These are phyloP conservation scores for Elgaria multicarinata DNA, from an alignment of 2,113 vertebrate genomes.

Conservation along the genomic window DNA sequence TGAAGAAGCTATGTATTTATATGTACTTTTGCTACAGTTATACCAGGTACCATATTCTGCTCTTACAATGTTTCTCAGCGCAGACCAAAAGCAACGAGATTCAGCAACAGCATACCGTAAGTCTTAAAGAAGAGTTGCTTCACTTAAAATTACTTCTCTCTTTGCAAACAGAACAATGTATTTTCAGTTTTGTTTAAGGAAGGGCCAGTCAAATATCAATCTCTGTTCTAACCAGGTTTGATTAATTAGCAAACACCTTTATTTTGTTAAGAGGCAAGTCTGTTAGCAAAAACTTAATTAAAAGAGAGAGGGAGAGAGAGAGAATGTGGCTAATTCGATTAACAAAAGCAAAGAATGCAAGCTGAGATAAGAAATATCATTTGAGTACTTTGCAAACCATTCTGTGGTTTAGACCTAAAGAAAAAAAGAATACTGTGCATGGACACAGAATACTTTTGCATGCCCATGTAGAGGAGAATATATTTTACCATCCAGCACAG, in stretches of 20 bases:
- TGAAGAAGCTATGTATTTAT: background rate
- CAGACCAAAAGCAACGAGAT: slow-evolving; percentile 90
- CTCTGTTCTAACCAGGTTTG: background rate
- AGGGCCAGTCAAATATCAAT: background rate
- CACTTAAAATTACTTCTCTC: background rate
- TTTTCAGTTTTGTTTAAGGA: background rate
- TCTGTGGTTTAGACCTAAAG: background rate
- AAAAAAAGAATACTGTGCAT: background rate
- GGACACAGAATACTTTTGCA: background rate
- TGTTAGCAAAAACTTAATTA: background rate
- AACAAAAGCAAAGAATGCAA: background rate
- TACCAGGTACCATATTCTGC: slow-evolving; percentile 96
- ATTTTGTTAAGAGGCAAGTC: background rate
- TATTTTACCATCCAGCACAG: background rate
- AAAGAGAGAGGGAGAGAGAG: background rate
- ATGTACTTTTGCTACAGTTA: slow-evolving; percentile 76
- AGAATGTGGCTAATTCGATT: background rate
- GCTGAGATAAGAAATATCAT: background rate
- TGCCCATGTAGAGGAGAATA: too few species aligned
- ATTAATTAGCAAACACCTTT: background rate
- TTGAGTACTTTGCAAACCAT: background rate
- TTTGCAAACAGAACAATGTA: background rate
- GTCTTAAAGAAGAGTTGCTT: slow-evolving; percentile 51
- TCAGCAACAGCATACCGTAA: slow-evolving; percentile 95
- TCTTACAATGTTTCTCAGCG: slow-evolving; percentile 96